Percentiles rank a stretch among this genome's conserved stretches.
phyloP scores from a whole-genome alignment of 2,888 invertebrate species.

The Byasa hedistus region DNA sequence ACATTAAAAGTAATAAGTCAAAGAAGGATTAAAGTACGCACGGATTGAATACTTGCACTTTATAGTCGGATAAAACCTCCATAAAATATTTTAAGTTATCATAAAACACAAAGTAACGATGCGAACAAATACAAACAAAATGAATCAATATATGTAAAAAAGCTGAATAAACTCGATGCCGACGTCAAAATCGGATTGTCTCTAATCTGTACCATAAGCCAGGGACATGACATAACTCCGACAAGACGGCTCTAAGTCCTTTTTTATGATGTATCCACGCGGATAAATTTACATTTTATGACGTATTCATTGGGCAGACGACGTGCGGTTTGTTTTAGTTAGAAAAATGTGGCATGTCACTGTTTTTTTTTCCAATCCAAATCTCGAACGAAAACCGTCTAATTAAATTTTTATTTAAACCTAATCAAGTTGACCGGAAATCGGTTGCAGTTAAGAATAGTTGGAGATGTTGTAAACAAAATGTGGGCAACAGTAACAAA shows the following conservation, averaged over 20 bases:
- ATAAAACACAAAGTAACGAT: constrained; percentile 14
- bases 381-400: constrained; percentile 6
- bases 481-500: too few species aligned
- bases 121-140: constrained; percentile 16
- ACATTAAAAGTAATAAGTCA: too few species aligned
- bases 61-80: too few species aligned
- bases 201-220: constrained; percentile 34
- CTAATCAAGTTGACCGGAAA: too few species aligned
- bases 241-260: constrained; percentile 25
- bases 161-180: constrained; percentile 30
- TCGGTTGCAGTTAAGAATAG: too few species aligned
- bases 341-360: constrained; percentile 10
- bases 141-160: constrained; percentile 19
- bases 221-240: constrained; percentile 31
- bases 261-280: constrained; percentile 27
- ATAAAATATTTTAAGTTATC: not conserved
- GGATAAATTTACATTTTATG: constrained; percentile 37
- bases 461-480: too few species aligned
- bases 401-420: not conserved
- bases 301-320: constrained; percentile 36
- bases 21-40: too few species aligned
- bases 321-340: constrained; percentile 32
- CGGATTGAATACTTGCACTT: too few species aligned
- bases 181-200: constrained; percentile 35
- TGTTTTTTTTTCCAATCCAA: not conserved